These are phyloP conservation scores for Chelonia mydas DNA, from an alignment of 2,797 vertebrate species.

Conservation along the genomic window DNA sequence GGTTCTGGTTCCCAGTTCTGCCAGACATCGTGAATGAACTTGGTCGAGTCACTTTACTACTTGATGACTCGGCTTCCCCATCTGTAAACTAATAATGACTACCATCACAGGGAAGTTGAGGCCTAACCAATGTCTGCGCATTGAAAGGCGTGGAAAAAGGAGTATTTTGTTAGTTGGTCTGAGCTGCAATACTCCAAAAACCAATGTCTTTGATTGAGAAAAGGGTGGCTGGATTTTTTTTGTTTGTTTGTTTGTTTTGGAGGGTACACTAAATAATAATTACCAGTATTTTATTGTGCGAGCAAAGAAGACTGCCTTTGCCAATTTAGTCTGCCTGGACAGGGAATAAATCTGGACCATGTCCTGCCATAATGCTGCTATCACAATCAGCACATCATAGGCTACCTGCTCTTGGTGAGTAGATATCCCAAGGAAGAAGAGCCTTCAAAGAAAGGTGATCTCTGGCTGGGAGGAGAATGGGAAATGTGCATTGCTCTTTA, in stretches of 20 bases:
- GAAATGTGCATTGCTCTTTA: background rate
- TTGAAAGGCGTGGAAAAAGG: background rate
- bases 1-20: background rate
- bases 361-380: background rate
- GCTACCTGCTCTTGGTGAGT: background rate
- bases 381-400: background rate
- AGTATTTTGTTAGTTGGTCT: too few relatives aligned
- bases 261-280: background rate
- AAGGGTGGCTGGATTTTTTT: background rate
- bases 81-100: background rate
- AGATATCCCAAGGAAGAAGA: background rate
- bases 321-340: background rate
- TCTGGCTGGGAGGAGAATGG: background rate
- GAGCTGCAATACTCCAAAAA: too few relatives aligned
- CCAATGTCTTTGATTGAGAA: background rate
- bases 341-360: background rate
- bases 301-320: background rate
- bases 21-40: background rate
- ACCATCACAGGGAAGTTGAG: background rate
- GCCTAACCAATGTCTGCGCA: background rate
- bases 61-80: background rate
- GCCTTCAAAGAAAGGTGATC: background rate
- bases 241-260: background rate
- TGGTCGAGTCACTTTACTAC: background rate
- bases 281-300: background rate